These are phyloP conservation scores for Drosophila ficusphila DNA, from an alignment of 1,140 invertebrate genomes.

Conservation along the genomic window DNA sequence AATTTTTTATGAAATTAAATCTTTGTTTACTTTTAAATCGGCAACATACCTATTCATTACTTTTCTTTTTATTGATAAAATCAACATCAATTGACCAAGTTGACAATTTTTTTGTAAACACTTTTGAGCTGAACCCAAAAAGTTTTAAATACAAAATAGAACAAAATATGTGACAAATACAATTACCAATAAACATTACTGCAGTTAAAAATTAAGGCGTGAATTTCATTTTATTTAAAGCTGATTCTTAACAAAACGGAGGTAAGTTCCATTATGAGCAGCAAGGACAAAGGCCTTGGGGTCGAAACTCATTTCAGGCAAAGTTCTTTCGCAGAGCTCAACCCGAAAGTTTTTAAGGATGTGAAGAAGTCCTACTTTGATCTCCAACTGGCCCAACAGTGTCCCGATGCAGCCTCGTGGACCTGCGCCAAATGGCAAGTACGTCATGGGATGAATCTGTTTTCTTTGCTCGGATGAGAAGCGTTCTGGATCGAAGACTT, in stretches of 20 bases:
- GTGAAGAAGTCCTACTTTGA: constrained; percentile 87
- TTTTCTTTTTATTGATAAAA: no score
- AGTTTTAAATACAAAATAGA: constrained; percentile 44
- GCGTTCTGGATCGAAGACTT: constrained; percentile 85
- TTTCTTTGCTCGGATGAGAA: constrained; percentile 72
- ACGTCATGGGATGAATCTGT: constrained; percentile 59
- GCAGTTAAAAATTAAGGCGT: not conserved
- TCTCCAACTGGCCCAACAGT: constrained; percentile 88
- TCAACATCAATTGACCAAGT: constrained; percentile 44
- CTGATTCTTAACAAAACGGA: constrained; percentile 48
- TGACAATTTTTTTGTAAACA: constrained; percentile 56
- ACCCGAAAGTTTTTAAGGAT: constrained; percentile 85
- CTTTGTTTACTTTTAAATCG: no score
- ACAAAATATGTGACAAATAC: constrained; percentile 60
- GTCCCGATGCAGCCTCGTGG: constrained; percentile 85
- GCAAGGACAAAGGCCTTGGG: constrained; percentile 66
- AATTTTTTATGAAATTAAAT: not conserved
- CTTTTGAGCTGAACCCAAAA: constrained; percentile 59
- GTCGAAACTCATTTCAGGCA: constrained; percentile 84
- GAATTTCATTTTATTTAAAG: constrained; percentile 20
- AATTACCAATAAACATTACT: constrained; percentile 64
- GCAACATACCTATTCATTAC: no score
- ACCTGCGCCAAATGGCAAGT: constrained; percentile 84
- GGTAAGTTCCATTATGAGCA: constrained; percentile 77
- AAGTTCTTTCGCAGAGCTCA: constrained; percentile 62